Conservation (phyloP, 2,797 vertebrate genomes). For the Chromis chromis region DNA sequence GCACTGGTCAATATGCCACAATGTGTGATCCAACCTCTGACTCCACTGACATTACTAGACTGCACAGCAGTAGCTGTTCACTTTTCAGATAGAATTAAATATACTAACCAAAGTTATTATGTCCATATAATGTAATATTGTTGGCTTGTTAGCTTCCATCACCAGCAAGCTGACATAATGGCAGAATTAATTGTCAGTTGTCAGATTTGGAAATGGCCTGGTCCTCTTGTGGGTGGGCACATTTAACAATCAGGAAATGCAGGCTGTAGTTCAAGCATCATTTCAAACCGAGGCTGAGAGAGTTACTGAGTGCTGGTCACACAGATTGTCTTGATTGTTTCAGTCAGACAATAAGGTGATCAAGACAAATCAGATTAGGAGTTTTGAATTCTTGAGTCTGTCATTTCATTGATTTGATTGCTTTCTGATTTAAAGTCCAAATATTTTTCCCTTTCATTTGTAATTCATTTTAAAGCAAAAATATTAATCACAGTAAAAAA, state of each 20-base stretch:
- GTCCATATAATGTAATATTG: slow-evolving; percentile 24
- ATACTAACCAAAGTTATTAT: slow-evolving; percentile 24
- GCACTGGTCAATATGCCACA: background rate
- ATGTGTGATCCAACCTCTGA: slow-evolving; percentile 27
- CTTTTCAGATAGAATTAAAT: slow-evolving; percentile 16
- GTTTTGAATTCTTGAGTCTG: background rate
- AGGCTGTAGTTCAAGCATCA: slow-evolving; percentile 17
- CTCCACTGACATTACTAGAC: slow-evolving; percentile 23
- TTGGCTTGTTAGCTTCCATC: slow-evolving; percentile 47
- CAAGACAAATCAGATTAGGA: background rate
- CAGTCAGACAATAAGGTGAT: background rate
- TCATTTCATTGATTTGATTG: background rate
- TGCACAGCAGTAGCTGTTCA: slow-evolving; percentile 20
- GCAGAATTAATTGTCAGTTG: slow-evolving; percentile 51
- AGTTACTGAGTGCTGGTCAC: background rate
- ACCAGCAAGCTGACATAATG: slow-evolving; percentile 44
- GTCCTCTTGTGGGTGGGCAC: slow-evolving; percentile 21
- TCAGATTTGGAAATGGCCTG: slow-evolving; percentile 44
- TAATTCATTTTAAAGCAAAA: background rate
- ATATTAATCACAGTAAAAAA: background rate
- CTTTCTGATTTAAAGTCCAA: background rate
- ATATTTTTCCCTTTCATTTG: background rate
- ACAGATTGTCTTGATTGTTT: background rate
- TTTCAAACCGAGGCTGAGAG: slow-evolving; percentile 8
- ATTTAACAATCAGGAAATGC: slow-evolving; percentile 39